Percentiles rank a stretch among this genome's conserved stretches.
Conservation (phyloP, 2,113 vertebrate species). For the Parus major region DNA sequence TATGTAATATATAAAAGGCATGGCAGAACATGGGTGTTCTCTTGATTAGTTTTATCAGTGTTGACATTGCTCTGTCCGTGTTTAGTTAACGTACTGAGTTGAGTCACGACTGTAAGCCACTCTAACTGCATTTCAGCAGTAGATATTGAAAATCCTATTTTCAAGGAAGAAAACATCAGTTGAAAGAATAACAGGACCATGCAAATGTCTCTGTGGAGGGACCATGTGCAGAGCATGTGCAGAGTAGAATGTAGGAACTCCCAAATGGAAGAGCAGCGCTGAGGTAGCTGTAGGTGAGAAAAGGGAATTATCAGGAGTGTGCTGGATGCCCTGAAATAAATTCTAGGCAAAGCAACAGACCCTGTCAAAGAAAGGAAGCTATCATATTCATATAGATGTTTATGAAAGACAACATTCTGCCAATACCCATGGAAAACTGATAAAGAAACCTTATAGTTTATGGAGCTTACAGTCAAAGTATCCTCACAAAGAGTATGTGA, state of each 20-base stretch:
- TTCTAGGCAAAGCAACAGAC: background rate
- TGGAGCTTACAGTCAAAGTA: background rate
- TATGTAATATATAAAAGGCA: background rate
- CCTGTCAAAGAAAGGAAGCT: background rate
- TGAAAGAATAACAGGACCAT: background rate
- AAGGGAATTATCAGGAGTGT: background rate
- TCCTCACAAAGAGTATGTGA: background rate
- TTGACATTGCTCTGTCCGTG: background rate
- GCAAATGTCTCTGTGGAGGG: background rate
- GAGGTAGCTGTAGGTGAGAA: background rate
- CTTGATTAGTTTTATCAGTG: background rate
- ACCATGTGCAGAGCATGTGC: background rate
- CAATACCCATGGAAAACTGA: background rate
- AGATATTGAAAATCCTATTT: background rate
- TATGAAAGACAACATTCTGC: background rate
- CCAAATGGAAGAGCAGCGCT: background rate
- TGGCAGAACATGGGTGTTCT: background rate
- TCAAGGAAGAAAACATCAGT: background rate
- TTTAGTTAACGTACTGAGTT: background rate
- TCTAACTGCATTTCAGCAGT: background rate
- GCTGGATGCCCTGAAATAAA: background rate
- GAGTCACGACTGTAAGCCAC: background rate
- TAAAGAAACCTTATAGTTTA: background rate
- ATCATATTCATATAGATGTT: background rate
- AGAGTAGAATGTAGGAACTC: background rate